A percentile compares a stretch with the other conserved stretches of the same genome.
Evolutionary conservation across 2,797 vertebrate species (phyloP).

Genomic region (Micrastur ruficollis): DNA sequence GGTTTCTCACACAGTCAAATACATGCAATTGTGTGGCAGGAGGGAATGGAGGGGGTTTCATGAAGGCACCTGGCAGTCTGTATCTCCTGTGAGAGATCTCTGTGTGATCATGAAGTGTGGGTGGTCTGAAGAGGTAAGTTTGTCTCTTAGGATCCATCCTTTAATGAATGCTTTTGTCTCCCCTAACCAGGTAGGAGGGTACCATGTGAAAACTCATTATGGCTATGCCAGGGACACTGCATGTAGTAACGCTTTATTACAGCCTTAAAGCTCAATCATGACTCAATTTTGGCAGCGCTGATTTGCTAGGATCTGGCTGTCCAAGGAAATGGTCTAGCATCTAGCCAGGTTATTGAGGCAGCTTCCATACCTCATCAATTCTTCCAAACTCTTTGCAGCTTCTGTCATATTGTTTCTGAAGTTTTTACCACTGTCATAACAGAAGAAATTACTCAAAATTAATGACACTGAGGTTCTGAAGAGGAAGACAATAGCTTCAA

Average conservation of each 20-base stretch:
- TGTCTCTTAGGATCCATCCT: neutral
- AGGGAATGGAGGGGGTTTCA: neutral
- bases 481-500: neutral
- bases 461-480: neutral
- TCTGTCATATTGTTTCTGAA: neutral
- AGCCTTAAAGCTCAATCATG: neutral
- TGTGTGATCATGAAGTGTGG: neutral
- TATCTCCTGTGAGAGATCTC: neutral
- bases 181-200: fast-evolving
- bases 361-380: neutral
- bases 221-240: neutral
- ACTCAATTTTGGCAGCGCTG: neutral
- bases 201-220: neutral
- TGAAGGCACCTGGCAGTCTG: fast-evolving
- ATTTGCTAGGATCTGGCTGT: neutral
- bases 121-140: neutral
- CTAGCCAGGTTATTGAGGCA: neutral
- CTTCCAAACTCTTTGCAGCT: neutral
- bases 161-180: neutral
- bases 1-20: neutral
- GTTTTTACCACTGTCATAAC: neutral
- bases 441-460: neutral
- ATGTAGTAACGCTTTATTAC: too few relatives aligned
- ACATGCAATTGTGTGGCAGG: neutral
- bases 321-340: neutral